Evolutionary conservation across 2,797 vertebrate genomes (phyloP).

Genomic region (Petrocephalus schoutedeni): DNA sequence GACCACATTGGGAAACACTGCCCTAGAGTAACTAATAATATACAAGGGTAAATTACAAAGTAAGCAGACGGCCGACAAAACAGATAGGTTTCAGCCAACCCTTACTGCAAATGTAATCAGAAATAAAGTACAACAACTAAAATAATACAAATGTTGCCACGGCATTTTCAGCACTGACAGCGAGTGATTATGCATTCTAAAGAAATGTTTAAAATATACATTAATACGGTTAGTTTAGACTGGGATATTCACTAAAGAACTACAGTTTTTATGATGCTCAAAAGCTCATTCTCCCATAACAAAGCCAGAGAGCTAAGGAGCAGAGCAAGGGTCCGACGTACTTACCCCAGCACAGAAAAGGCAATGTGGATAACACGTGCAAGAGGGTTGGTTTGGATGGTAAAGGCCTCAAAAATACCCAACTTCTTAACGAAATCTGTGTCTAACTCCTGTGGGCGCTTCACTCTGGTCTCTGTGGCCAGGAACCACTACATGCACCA

Average conservation of each 20-base stretch:
- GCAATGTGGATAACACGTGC: not conserved
- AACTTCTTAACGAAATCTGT: not conserved
- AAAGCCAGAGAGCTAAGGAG: not conserved
- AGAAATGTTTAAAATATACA: not conserved
- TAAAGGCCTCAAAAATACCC: not conserved
- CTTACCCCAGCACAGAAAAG: not conserved
- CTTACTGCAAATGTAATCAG: not conserved
- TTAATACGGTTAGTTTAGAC: not conserved
- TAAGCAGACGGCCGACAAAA: not conserved
- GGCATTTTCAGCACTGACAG: not conserved
- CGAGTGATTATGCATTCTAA: not conserved
- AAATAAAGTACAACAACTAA: not conserved
- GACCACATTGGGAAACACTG: not conserved
- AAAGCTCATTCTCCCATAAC: not conserved
- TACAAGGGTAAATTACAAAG: not conserved
- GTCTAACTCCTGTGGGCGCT: not conserved
- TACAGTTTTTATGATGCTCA: not conserved
- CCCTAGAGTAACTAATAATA: not conserved
- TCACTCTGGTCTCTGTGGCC: not conserved
- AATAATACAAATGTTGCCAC: not conserved
- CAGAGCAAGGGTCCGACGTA: not conserved
- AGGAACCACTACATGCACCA: not conserved
- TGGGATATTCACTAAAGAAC: not conserved
- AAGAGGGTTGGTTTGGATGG: not conserved
- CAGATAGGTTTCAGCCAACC: not conserved